Evolutionary conservation across 2,113 vertebrate species (phyloP).

Genomic region (Cyanoliseus patagonus): DNA sequence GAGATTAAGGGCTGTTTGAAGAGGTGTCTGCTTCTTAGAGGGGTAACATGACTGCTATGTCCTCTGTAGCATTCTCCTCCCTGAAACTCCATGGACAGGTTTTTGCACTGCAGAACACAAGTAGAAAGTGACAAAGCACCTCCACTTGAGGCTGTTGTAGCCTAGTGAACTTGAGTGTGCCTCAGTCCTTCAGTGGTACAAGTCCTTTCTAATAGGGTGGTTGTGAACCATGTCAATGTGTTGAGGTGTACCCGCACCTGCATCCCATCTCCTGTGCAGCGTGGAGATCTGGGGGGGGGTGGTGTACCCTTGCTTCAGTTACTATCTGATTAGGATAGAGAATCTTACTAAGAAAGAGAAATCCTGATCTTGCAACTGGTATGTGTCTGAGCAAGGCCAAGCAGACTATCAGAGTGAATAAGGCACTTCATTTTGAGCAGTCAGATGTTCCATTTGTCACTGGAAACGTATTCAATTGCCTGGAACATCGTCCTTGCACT

Average conservation of each 20-base stretch:
- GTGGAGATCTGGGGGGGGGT: too few relatives aligned
- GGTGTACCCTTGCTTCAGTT: not conserved
- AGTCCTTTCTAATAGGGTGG: not conserved
- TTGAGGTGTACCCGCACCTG: not conserved
- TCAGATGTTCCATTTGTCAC: not conserved
- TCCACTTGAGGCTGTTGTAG: not conserved
- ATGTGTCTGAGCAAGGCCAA: not conserved
- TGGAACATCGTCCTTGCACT: not conserved
- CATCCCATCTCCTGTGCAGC: not conserved
- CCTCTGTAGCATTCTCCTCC: not conserved
- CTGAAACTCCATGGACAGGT: not conserved
- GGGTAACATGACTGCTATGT: rapidly evolving
- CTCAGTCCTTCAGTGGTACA: not conserved
- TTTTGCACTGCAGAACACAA: not conserved
- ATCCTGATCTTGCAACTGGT: not conserved
- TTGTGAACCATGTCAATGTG: rapidly evolving
- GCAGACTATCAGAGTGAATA: not conserved
- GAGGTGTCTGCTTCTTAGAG: not conserved
- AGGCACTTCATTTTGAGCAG: not conserved
- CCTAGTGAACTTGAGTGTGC: not conserved
- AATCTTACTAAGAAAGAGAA: not conserved
- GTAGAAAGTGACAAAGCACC: not conserved
- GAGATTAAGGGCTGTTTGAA: not conserved
- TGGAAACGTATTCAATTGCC: not conserved
- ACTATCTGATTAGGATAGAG: not conserved